Conservation (phyloP, 2,888 invertebrate genomes). For the Macrosiphum euphorbiae region DNA sequence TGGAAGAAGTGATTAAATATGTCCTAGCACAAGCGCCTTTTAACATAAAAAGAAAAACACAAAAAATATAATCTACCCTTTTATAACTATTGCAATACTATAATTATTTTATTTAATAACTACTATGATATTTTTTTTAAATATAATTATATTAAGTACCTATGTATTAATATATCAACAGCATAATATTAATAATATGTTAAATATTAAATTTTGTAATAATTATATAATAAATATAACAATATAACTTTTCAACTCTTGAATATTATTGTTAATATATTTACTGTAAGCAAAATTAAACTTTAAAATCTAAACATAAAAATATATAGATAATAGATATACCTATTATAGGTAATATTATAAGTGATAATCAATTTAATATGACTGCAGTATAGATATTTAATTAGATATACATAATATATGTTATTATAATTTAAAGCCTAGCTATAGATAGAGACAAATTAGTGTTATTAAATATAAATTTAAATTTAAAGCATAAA, state of each 20-base stretch:
- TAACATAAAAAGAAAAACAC: conserved; percentile 2
- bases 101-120: background rate
- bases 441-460: no score
- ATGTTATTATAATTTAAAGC: no score
- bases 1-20: conserved; percentile 1
- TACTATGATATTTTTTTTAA: no score
- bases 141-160: background rate
- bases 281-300: background rate
- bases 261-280: background rate
- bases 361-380: no score
- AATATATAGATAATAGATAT: no score
- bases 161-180: background rate
- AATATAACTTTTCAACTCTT: background rate
- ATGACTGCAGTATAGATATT: no score
- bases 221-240: no score
- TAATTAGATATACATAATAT: no score
- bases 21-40: background rate
- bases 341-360: no score
- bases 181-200: background rate
- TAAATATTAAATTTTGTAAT: background rate
- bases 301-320: no score
- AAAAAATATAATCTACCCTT: background rate
- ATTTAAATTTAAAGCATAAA: no score
- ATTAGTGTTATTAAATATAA: no score
- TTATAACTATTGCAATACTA: background rate